Evolutionary conservation across 2,797 vertebrate genomes (phyloP).

Genomic region (Spheniscus humboldti): DNA sequence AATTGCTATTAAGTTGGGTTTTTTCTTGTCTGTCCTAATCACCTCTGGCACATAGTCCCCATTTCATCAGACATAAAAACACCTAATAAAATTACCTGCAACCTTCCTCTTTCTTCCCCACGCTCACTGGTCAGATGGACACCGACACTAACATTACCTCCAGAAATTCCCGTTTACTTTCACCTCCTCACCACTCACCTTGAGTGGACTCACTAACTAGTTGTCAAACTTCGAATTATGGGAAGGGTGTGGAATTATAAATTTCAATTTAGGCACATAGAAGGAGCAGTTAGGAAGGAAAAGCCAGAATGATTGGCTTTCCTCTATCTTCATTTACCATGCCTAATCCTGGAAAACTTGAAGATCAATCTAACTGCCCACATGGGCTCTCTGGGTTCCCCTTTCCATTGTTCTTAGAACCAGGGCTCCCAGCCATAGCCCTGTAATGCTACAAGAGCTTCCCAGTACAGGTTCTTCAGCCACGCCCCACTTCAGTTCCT

Average conservation of each 20-base stretch:
- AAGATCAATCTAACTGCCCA: not conserved
- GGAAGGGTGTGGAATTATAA: not conserved
- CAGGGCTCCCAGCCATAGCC: not conserved
- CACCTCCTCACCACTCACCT: not conserved
- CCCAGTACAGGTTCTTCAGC: not conserved
- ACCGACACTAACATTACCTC: not conserved
- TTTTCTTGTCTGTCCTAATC: not conserved
- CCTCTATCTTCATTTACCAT: not conserved
- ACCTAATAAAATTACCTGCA: not conserved
- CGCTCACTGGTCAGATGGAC: not conserved
- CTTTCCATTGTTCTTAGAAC: not conserved
- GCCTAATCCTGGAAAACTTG: not conserved
- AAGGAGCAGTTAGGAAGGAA: not conserved
- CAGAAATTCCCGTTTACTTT: not conserved
- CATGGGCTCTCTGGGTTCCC: not conserved
- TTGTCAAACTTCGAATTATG: not conserved
- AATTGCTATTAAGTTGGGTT: not conserved
- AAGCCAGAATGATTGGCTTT: not conserved
- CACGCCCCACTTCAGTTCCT: not conserved
- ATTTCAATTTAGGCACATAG: not conserved
- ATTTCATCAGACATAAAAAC: not conserved
- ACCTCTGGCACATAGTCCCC: not conserved
- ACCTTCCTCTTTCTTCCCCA: not conserved
- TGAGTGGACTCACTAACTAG: not conserved
- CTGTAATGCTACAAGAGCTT: not conserved